These are phyloP conservation scores for Psilopogon haemacephalus DNA, from an alignment of 2,113 vertebrate species.

Conservation along the genomic window DNA sequence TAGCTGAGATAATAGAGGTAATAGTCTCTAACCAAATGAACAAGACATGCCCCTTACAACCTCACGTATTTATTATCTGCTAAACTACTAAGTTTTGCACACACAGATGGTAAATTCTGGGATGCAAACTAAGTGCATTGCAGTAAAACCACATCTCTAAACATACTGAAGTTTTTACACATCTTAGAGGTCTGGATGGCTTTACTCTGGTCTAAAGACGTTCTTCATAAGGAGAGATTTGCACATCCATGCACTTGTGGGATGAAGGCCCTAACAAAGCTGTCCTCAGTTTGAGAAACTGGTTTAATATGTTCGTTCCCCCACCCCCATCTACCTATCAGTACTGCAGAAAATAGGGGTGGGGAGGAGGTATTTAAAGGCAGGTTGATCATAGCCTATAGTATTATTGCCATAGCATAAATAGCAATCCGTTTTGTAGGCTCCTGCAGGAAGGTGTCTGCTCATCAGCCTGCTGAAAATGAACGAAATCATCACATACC, in stretches of 20 bases:
- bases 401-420: background rate
- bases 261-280: background rate
- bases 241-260: fast-evolving
- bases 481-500: background rate
- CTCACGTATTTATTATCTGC: background rate
- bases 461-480: background rate
- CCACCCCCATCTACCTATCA: background rate
- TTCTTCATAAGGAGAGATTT: background rate
- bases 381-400: background rate
- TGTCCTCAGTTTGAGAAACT: background rate
- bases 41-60: background rate
- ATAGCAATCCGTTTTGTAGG: background rate
- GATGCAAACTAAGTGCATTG: background rate
- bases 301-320: background rate
- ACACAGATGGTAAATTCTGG: too few species aligned
- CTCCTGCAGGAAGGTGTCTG: background rate
- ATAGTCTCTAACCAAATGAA: background rate
- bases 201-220: background rate
- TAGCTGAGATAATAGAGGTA: background rate
- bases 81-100: background rate
- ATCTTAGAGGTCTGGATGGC: background rate
- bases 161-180: background rate
- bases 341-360: background rate
- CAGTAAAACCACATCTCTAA: background rate
- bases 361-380: background rate